Evolutionary conservation across 1,140 invertebrate species (phyloP), one percentile per base, ranked within the genome.

Genomic region (Monochamus saltuarius): DNA sequence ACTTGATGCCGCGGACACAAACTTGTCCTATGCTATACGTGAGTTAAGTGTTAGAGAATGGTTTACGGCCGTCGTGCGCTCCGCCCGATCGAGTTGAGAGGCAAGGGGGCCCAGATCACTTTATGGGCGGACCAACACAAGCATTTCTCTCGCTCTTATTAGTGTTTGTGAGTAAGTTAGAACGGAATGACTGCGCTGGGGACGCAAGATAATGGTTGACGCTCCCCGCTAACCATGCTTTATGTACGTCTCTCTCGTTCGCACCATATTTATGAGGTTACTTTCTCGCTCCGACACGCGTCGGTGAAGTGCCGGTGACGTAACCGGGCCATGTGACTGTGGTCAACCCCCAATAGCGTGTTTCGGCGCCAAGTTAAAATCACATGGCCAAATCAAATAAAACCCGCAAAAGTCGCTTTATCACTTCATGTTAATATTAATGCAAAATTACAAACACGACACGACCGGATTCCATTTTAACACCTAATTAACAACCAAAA

Each of bases 181-280:
- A 69, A 64, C 54, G 56, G 56, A 70, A 72, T 56, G 65, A 53
- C 7, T 35, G 22, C 45, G 53, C 51, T 65, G 67, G 70, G 71
- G 72, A 69, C 62, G 69, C 71, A 68, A 75, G 73, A 76, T 76
- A 76, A 76, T 76, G 74, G 74, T 75, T 76, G 75, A 73, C 73
- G 73, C 72, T 73, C 73, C 73, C 75, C 71, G 73, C 75, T 76
- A 76, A 75, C 68, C 74, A 75, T 76, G 72, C 75, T 76, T 76
- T 76, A 76, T 75, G 75, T 66, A 66, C 71, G 70, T 76, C 75
- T 75, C 73, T 75, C 73, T 75, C 75, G 66, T 71, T 75, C 72
- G 66, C 73, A 73, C 58, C 69, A 67, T 65, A 75, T 76, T 76
- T 76, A 76, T 73, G 73, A 69, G 71, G 70, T 65, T 64, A 67